phyloP scores from a whole-genome alignment of 2,888 invertebrate species.

The Apodemia zela region DNA sequence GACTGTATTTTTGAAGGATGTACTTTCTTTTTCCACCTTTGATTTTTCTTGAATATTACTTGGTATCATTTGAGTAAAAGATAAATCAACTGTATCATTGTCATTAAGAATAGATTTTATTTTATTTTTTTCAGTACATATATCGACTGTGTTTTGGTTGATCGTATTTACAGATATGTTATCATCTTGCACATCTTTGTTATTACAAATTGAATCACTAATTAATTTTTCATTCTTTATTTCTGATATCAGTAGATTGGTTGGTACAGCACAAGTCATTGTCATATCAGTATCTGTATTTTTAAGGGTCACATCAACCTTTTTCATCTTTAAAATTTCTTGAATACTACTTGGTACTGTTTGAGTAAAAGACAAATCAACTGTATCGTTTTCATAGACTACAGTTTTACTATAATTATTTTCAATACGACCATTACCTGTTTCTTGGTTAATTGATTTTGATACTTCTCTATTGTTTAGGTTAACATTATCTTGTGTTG shows the following conservation, averaged over 20 bases:
- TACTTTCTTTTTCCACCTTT: conserved; percentile 29
- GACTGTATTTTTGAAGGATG: neutral
- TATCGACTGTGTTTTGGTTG: conserved; percentile 24
- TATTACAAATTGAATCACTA: neutral
- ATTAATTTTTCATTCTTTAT: neutral
- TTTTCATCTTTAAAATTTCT: conserved; percentile 28
- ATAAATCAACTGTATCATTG: neutral
- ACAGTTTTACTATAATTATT: neutral
- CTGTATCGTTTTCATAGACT: neutral
- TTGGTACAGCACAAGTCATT: conserved; percentile 32
- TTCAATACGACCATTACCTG: neutral
- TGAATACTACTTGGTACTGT: neutral
- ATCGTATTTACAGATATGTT: conserved; percentile 11
- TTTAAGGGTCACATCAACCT: conserved; percentile 16
- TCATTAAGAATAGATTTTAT: neutral
- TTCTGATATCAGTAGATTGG: conserved; percentile 24
- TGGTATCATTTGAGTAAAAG: neutral
- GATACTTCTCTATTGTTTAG: neutral
- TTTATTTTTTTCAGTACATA: neutral
- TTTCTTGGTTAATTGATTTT: conserved; percentile 26
- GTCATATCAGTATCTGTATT: conserved; percentile 32
- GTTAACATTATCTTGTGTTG: neutral
- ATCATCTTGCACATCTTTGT: neutral
- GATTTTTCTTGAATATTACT: conserved; percentile 15
- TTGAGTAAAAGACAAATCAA: conserved; percentile 4